Percentiles rank a stretch among this genome's conserved stretches.
phyloP scores from a whole-genome alignment of 2,888 invertebrate genomes.

The Euspilapteryx auroguttella region DNA sequence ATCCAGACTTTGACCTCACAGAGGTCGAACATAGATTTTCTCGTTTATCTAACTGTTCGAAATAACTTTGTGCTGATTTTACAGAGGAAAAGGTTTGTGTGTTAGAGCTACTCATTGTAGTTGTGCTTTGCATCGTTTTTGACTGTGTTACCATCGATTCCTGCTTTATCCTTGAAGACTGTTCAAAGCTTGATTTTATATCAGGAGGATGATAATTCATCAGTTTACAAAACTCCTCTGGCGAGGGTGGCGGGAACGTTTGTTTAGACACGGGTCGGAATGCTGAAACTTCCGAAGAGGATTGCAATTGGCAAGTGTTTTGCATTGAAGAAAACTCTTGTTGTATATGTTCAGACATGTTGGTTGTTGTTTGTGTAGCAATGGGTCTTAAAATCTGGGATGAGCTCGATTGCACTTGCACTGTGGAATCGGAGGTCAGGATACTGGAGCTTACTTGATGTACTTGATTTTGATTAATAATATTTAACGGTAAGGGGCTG shows the following conservation, averaged over 20 bases:
- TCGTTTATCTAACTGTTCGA: conserved; percentile 39
- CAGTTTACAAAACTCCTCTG: conserved; percentile 29
- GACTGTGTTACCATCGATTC: conserved; percentile 27
- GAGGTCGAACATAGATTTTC: conserved; percentile 30
- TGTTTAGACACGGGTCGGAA: conserved; percentile 51
- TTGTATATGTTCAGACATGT: conserved; percentile 21
- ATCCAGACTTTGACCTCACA: conserved; percentile 45
- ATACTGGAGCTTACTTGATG: conserved; percentile 21
- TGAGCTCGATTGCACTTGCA: conserved; percentile 17
- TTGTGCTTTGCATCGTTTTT: conserved; percentile 21
- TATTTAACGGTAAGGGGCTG: conserved; percentile 54
- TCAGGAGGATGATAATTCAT: conserved; percentile 36
- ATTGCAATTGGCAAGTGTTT: conserved; percentile 35
- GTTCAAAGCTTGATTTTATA: conserved; percentile 28
- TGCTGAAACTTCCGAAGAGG: conserved; percentile 39
- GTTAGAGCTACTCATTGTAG: conserved; percentile 17
- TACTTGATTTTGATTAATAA: conserved; percentile 29
- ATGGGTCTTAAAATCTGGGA: conserved; percentile 32
- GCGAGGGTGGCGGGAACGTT: conserved; percentile 33
- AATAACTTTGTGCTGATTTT: conserved; percentile 37
- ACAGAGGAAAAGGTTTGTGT: conserved; percentile 32
- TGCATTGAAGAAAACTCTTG: conserved; percentile 33
- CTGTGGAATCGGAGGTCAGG: conserved; percentile 12
- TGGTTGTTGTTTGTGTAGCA: conserved; percentile 27
- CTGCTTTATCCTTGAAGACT: conserved; percentile 22